These are phyloP conservation scores for Aporophyla nigra DNA, from an alignment of 2,888 invertebrate genomes.

Conservation along the genomic window DNA sequence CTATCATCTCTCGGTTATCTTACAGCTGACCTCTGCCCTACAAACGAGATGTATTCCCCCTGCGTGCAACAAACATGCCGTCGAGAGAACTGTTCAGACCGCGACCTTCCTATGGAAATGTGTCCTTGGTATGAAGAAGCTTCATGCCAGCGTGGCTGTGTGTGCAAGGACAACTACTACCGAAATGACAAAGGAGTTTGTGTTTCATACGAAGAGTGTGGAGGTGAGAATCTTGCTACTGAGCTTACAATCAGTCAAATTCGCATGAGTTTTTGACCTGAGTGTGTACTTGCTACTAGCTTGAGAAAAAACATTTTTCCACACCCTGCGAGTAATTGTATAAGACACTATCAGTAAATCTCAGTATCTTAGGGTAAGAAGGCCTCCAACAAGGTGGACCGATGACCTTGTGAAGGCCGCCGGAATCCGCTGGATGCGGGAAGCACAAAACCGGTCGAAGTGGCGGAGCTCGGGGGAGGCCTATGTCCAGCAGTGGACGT, in stretches of 20 bases:
- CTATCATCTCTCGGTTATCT: neutral
- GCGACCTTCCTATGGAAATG: slow-evolving; percentile 17
- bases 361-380: too few species aligned
- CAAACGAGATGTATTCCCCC: slow-evolving; percentile 50
- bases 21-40: slow-evolving; percentile 63
- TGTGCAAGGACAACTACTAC: slow-evolving; percentile 54
- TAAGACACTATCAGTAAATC: too few species aligned
- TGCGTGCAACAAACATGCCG: slow-evolving; percentile 52
- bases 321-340: too few species aligned
- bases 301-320: neutral
- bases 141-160: slow-evolving; percentile 52
- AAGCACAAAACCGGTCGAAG: too few species aligned
- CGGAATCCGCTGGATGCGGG: too few species aligned
- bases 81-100: slow-evolving; percentile 45
- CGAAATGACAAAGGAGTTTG: slow-evolving; percentile 53
- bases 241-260: neutral
- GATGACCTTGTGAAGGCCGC: too few species aligned
- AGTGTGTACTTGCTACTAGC: neutral
- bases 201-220: slow-evolving; percentile 51
- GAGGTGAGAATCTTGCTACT: slow-evolving; percentile 31
- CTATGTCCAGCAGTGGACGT: too few species aligned
- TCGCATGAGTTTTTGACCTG: neutral
- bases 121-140: slow-evolving; percentile 17
- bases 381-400: too few species aligned
- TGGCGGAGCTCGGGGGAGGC: too few species aligned